Base-by-base conservation (phyloP, 2,113 vertebrate genomes). In the Hoplias malabaricus region DNA sequence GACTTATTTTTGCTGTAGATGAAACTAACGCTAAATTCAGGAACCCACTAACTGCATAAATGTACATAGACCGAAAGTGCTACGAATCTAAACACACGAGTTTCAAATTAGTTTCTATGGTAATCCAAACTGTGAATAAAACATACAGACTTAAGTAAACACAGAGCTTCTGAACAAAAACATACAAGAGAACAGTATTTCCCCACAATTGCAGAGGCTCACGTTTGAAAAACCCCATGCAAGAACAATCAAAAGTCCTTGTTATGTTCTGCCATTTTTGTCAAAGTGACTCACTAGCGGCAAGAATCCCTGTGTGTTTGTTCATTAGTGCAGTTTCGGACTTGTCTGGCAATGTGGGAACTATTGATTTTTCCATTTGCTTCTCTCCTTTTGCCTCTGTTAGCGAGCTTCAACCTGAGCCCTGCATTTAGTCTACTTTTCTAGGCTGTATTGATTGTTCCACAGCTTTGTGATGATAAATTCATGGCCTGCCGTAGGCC, bases 361-460 rank as follows among this genome's bases (percentile, higher is more conserved):
- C 14, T 65, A 85, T 89, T 75, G 83, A 87, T 87, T 84, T 80
- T 82, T 84, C 62, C 50, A 84, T 63, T 78, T 57, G 83, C 78
- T 82, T 78, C 79, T 75, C 67, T 61, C 36, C 54, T 76, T 85
- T 56, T 38, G 77, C 79, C 70, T 76, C 38, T 57, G 79, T 78
- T 72, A 75, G 72, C 81, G 80, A 70, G 71, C 11, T 78, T 77
- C 68, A 80, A 78, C 78, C 79, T 81, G 56, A 81, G 74, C 63
- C 31, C 62, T 84, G 80, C 85, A 90, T 89, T 68, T 90, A 89
- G 82, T 81, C 62, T 73, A 65, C 83, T 86, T 78, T 80, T 86
- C 82, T 77, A 69, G 73, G 48, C 50, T 57, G 66, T 90, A 92
- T 92, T 34, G 89, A 92, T 89, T 77, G 8, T 56, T 56, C 74